These are phyloP conservation scores for Cuniculus paca DNA, from an alignment of 2,797 vertebrate species.

Conservation along the genomic window DNA sequence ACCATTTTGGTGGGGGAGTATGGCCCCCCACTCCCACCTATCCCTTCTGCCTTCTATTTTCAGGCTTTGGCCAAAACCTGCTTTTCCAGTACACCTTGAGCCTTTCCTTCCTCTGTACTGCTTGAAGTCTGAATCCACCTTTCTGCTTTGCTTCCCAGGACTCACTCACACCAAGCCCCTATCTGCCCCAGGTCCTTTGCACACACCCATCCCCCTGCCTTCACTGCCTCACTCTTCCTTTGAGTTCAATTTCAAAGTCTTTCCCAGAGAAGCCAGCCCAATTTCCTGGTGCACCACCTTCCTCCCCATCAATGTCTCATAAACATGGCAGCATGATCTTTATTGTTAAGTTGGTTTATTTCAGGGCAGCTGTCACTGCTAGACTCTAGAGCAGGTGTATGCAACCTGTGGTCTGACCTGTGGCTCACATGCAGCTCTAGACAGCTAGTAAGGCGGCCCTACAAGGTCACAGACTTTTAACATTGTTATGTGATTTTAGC, in stretches of 20 bases:
- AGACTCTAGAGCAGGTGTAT: neutral
- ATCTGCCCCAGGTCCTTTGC: neutral
- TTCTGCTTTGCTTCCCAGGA: neutral
- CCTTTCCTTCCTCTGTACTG: too few species aligned
- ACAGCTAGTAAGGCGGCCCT: neutral
- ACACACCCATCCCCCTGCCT: rapidly evolving
- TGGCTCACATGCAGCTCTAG: neutral
- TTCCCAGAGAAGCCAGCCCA: neutral
- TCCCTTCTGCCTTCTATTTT: neutral
- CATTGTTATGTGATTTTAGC: neutral
- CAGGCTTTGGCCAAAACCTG: neutral
- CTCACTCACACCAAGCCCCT: too few species aligned
- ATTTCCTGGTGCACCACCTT: neutral
- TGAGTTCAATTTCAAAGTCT: neutral
- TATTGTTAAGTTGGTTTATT: neutral
- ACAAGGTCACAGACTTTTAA: neutral
- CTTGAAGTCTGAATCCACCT: neutral
- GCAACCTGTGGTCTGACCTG: neutral
- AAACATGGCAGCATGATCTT: neutral
- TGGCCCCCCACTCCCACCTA: neutral
- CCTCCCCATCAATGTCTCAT: neutral
- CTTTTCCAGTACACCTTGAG: neutral
- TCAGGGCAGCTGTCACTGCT: neutral
- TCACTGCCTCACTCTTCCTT: neutral
- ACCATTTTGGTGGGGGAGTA: neutral